Evolutionary conservation across 2,797 vertebrate genomes (phyloP), one percentile per base, ranked within the genome.

Genomic region (Serranus cabrilla): DNA sequence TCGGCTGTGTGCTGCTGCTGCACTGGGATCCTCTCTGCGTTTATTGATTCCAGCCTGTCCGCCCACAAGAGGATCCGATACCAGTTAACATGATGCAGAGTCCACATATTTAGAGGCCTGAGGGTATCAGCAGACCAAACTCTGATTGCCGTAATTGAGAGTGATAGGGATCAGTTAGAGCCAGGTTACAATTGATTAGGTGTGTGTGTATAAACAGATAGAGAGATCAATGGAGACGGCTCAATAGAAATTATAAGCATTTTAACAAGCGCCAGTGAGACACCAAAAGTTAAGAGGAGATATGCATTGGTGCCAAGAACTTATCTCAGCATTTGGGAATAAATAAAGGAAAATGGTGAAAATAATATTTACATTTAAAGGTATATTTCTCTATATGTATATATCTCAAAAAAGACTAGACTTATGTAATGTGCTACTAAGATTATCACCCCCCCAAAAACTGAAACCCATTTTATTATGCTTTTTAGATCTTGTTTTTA

Each of bases 91-190:
- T 70, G 83, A 89, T 88, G 89, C 86, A 81, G 84, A 83, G 76
- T 91, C 81, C 86, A 90, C 91, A 91, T 89, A 88, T 92, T 93
- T 73, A 88, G 88, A 81, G 69, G 80, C 84, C 57, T 66, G 63
- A 66, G 71, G 74, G 77, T 85, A 89, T 90, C 89, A 88, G 88
- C 74, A 10, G 56, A 31, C 59, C 45, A 7, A 56, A 74, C 71
- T 69, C 58, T 52, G 81, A 85, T 78, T 78, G 74, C 68, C 40
- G 64, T 91, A 92, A 94, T 87, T 89, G 91, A 86, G 85, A 93
- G 87, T 83, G 90, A 94, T 91, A 91, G 84, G 60, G 83, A 93
- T 94, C 92, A 82, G 90, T 89, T 88, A 63, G 80, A 78, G 81
- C 47, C 87, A 74, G 82, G 84, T 80, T 77, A 49, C 47, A 50